Evolutionary conservation across 1,140 invertebrate genomes (phyloP), one percentile per base, ranked within the genome.

Genomic region (Temnothorax longispinosus): DNA sequence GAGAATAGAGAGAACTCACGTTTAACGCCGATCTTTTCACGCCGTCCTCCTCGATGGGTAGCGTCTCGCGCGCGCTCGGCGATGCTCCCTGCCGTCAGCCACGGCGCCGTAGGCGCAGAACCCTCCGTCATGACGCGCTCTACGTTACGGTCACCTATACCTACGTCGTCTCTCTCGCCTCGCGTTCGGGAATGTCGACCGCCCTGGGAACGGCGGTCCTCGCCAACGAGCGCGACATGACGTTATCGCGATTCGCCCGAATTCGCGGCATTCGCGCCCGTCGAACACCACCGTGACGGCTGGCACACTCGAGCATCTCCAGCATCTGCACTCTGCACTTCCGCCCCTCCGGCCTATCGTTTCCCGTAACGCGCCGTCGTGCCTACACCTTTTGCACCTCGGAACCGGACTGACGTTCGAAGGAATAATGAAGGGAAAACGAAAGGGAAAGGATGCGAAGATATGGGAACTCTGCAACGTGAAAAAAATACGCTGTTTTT

Each of bases 61-160:
- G 15, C 97, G 94, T 97, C 95, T 92, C 97, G 96, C 2, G 97
- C 96, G 64, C 96, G 93, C 69, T 96, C 93, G 3, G 97, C 95
- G 76, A 99, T 98, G 89, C 97, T 96, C 93, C 97, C 96, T 0
- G 96, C 98, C 21, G 98, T 71, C 44, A 71, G 27, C 47, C 67
- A 62, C 32, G 21, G 7, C 27, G 27, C 27, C 13, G 13, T 21
- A 21, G 21, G 21, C 21, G 38, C 38, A 6, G 38, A 6, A 18
- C 5, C 50, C 50, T 52, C 15, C 15, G 47, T 47, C 47, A 0
- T 47, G 35, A 65, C 35, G 18, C 35, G 5, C 58, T 11, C 58
- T 11, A 3, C 27, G 27, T 32, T 27, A 60, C 56, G 2, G 8
- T 5, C 27, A 27, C 27, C 27, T 1, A 27, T 27, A 27, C 27